Percentiles rank a stretch among this genome's conserved stretches.
Evolutionary conservation across 2,888 invertebrate genomes (phyloP).

Genomic region (Thera britannica): DNA sequence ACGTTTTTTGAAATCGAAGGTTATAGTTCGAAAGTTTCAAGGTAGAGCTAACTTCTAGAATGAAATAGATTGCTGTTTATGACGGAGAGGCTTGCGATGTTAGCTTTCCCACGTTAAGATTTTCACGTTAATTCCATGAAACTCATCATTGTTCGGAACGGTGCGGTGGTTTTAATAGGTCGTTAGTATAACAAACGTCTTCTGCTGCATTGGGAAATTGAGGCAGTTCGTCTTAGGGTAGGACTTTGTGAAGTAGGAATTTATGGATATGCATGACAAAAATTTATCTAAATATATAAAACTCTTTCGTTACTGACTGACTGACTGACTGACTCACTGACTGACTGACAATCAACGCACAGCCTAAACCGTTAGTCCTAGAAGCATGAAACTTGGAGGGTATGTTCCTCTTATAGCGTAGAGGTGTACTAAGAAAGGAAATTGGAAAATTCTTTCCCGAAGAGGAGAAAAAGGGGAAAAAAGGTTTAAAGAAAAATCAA

Average conservation of each 20-base stretch:
- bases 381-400: too few species aligned
- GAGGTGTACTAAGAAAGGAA: too few species aligned
- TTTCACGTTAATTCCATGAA: constrained; percentile 53
- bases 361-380: too few species aligned
- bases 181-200: constrained; percentile 38
- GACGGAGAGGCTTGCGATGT: constrained; percentile 59
- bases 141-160: constrained; percentile 53
- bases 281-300: too few species aligned
- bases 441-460: too few species aligned
- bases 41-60: constrained; percentile 42
- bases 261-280: constrained; percentile 8
- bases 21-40: constrained; percentile 10
- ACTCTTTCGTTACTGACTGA: too few species aligned
- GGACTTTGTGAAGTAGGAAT: constrained; percentile 21
- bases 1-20: too few species aligned
- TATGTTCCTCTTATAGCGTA: too few species aligned
- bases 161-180: constrained; percentile 51
- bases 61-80: constrained; percentile 77
- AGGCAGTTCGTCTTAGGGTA: constrained; percentile 33
- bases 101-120: constrained; percentile 65
- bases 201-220: constrained; percentile 28
- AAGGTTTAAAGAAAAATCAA: too few species aligned
- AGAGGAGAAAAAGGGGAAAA: too few species aligned
- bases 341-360: too few species aligned
- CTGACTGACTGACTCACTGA: too few species aligned